phyloP scores from a whole-genome alignment of 1,140 invertebrate genomes.

The Anastrepha ludens region DNA sequence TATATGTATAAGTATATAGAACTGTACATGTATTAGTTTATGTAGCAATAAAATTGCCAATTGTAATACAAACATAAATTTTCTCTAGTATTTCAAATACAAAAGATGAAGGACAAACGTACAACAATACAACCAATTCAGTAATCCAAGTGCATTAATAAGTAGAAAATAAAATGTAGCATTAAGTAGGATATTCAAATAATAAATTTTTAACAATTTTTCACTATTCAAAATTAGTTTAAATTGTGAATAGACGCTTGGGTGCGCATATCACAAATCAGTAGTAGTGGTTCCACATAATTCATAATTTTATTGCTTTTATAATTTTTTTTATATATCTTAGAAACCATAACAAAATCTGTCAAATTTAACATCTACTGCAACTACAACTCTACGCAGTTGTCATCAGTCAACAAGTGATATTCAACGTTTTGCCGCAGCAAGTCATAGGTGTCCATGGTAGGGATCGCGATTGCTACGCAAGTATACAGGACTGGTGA shows the following conservation, averaged over 20 bases:
- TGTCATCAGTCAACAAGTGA: slow-evolving; percentile 30
- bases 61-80: neutral
- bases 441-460: slow-evolving; percentile 65
- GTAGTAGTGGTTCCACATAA: neutral
- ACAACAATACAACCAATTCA: neutral
- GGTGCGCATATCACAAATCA: neutral
- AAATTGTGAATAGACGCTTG: neutral
- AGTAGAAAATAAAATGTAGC: neutral
- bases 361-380: neutral
- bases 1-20: neutral
- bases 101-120: neutral
- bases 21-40: neutral
- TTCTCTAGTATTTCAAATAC: neutral
- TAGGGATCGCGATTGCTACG: slow-evolving; percentile 65
- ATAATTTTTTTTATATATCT: neutral
- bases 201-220: too few relatives aligned
- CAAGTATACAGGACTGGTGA: slow-evolving; percentile 81
- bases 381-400: neutral
- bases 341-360: neutral
- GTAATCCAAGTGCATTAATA: neutral
- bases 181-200: neutral
- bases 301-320: neutral
- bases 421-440: neutral
- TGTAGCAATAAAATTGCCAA: neutral
- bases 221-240: neutral